Percentiles rank a stretch among this genome's conserved stretches.
These are phyloP conservation scores for Nymphalis polychloros DNA, from an alignment of 2,888 invertebrate genomes.

Conservation along the genomic window DNA sequence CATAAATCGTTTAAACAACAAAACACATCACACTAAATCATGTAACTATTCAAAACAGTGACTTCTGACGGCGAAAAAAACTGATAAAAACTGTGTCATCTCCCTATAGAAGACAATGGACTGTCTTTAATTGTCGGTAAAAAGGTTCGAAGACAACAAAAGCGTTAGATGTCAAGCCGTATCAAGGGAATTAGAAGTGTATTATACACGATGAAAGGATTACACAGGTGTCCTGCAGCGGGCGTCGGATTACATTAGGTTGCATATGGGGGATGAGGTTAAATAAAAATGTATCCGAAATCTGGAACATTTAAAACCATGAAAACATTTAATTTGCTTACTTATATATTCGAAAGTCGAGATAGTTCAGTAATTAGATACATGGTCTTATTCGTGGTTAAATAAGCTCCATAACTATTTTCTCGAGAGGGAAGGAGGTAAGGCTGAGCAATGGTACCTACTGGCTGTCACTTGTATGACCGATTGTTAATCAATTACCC, in stretches of 20 bases:
- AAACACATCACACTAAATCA: constrained; percentile 73
- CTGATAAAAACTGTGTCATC: constrained; percentile 69
- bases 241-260: constrained; percentile 44
- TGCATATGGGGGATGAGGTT: constrained; percentile 1
- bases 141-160: constrained; percentile 67
- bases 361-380: too few relatives aligned
- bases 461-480: too few relatives aligned
- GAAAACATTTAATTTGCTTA: not conserved
- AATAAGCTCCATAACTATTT: too few relatives aligned
- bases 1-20: constrained; percentile 73
- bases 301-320: not conserved
- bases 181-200: constrained; percentile 79
- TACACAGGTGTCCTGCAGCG: constrained; percentile 75
- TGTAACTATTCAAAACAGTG: constrained; percentile 72
- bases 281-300: not conserved
- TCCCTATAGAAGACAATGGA: constrained; percentile 71
- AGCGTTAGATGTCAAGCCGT: constrained; percentile 77
- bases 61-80: constrained; percentile 56
- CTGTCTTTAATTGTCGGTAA: constrained; percentile 72
- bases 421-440: too few relatives aligned
- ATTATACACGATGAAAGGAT: constrained; percentile 78
- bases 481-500: too few relatives aligned
- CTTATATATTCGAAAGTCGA: not conserved
- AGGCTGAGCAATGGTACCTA: too few relatives aligned
- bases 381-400: too few relatives aligned